Conservation (phyloP, 2,797 vertebrate genomes). For the Coregonus ussuriensis region DNA sequence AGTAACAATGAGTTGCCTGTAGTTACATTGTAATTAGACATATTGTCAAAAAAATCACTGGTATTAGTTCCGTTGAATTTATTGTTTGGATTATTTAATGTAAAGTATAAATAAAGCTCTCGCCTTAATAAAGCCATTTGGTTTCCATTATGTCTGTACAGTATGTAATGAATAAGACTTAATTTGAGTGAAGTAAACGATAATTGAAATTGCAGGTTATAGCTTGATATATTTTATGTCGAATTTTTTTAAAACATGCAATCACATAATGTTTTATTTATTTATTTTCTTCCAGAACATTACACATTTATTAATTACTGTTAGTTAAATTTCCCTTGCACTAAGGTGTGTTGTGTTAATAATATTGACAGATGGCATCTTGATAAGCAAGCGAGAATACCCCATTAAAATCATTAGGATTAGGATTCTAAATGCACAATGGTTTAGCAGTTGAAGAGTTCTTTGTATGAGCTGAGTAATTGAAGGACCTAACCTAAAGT, state of each 20-base stretch:
- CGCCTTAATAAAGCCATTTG: conserved; percentile 2
- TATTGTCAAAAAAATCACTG: not conserved
- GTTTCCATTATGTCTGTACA: not conserved
- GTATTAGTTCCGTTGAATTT: not conserved
- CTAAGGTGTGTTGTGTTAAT: not conserved
- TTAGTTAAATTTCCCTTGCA: not conserved
- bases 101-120: conserved; percentile 2
- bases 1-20: not conserved
- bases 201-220: not conserved
- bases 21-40: not conserved
- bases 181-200: not conserved
- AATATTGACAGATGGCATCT: not conserved
- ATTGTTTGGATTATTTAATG: not conserved
- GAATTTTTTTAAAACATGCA: not conserved
- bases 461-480: conserved; percentile 28
- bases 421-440: not conserved
- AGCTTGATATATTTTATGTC: not conserved
- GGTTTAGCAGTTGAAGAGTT: not conserved
- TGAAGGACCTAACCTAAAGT: conserved; percentile 27
- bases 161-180: not conserved
- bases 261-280: not conserved
- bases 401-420: not conserved
- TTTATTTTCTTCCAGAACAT: not conserved
- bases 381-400: not conserved
- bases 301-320: not conserved